A percentile compares a stretch with the other conserved stretches of the same genome.
Evolutionary conservation across 1,140 invertebrate genomes (phyloP).

Genomic region (Philotrypesis tridentata): DNA sequence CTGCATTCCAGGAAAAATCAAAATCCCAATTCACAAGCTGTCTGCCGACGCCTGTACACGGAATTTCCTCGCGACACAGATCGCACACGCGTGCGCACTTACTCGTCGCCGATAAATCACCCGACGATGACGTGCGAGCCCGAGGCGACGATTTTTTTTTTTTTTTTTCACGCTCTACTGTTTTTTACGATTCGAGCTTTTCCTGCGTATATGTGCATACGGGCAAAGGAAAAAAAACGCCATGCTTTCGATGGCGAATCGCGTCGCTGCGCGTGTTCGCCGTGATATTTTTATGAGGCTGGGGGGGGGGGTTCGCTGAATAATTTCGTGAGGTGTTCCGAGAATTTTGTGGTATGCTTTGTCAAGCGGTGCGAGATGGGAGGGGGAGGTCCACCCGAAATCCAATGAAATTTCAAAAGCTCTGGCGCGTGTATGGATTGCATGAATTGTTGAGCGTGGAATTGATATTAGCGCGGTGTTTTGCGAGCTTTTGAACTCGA

Average conservation of each 20-base stretch:
- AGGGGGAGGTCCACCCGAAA: too few relatives aligned
- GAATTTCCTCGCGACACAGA: background rate
- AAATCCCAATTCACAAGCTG: slow-evolving; percentile 10
- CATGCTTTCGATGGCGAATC: background rate
- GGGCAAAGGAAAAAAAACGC: slow-evolving; percentile 11
- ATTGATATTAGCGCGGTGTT: too few relatives aligned
- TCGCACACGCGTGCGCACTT: background rate
- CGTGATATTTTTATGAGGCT: background rate
- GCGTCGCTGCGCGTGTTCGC: background rate
- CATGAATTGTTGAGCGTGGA: too few relatives aligned
- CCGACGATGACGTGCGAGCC: background rate
- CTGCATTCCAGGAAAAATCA: background rate
- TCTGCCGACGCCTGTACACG: background rate
- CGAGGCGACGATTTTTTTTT: background rate
- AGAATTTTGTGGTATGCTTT: too few relatives aligned
- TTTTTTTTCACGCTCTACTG: background rate
- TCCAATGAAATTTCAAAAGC: too few relatives aligned
- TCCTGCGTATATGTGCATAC: too few relatives aligned
- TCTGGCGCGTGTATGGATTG: too few relatives aligned
- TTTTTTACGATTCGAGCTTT: background rate
- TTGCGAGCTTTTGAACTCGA: too few relatives aligned
- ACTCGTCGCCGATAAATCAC: slow-evolving; percentile 35
- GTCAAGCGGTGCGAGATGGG: too few relatives aligned
- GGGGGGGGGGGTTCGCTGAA: background rate
- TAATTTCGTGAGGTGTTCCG: background rate